phyloP scores from a whole-genome alignment of 2,888 invertebrate species.

The Drosophila limbata region DNA sequence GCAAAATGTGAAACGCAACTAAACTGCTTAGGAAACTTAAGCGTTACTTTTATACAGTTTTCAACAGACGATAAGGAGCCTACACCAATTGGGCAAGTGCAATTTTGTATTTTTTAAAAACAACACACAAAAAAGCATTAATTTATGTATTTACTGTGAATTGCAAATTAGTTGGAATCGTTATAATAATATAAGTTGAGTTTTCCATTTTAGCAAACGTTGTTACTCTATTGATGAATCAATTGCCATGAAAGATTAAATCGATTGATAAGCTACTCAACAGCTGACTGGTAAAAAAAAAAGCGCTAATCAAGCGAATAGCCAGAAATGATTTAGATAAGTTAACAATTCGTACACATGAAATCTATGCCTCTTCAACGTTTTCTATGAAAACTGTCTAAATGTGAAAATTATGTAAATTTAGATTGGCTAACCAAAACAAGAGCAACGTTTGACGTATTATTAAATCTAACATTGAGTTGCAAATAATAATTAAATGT shows the following conservation, averaged over 20 bases:
- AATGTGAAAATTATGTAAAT: conserved; percentile 72
- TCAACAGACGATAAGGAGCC: conserved; percentile 15
- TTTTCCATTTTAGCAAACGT: conserved; percentile 14
- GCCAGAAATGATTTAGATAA: conserved; percentile 24
- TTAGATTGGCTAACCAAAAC: conserved; percentile 22
- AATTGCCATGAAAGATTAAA: conserved; percentile 49
- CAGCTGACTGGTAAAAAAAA: conserved; percentile 22
- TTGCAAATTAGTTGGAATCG: conserved; percentile 31
- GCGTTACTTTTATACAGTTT: conserved; percentile 31
- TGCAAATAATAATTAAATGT: conserved; percentile 57
- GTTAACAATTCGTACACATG: conserved; percentile 14
- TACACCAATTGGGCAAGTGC: neutral
- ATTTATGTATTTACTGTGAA: conserved; percentile 21
- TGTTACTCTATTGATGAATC: conserved; percentile 46
- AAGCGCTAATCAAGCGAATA: conserved; percentile 34
- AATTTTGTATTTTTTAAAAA: conserved; percentile 12
- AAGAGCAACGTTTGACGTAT: conserved; percentile 20
- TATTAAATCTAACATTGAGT: conserved; percentile 49
- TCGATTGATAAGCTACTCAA: conserved; percentile 31
- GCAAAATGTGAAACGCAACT: conserved; percentile 25
- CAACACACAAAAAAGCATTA: neutral
- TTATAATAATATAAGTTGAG: conserved; percentile 5
- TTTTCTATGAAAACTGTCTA: conserved; percentile 45
- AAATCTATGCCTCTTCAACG: neutral
- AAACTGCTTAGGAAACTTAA: conserved; percentile 15